Base-by-base conservation (phyloP, 1,140 invertebrate genomes). In the Bombus vancouverensis region DNA sequence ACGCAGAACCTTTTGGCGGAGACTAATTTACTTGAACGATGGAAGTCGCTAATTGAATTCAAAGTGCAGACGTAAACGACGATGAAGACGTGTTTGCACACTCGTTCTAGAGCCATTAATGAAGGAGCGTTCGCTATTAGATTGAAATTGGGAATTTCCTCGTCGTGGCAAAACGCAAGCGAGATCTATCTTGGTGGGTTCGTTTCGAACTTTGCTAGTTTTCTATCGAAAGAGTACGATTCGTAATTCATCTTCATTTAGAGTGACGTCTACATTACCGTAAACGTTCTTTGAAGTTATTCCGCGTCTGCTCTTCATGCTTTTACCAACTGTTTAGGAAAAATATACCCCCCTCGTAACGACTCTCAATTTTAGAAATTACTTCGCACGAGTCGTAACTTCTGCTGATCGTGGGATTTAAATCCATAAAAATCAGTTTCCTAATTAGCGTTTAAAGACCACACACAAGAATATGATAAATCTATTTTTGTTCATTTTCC, bases 181-280 rank as follows among this genome's bases (percentile, higher is more conserved):
- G 37, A 1, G 32, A 57, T 59, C 47, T 2, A 34, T 74, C 32
- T 62, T 12, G 13, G 5, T 15, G 73, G 34, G 57, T 75, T 75
- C 47, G 73, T 57, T 75, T 57, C 47, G 73, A 75, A 37, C 47
- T 57, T 75, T 75, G 32, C 44, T 10, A 5, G 10, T 75, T 34
- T 57, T 57, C 73, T 53, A 42, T 75, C 1, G 44, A 34, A 37
- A 37, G 15, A 37, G 18, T 37, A 53, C 44, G 32, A 53, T 75
- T 34, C 73, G 44, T 75, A 75, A 75, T 75, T 75, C 44, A 75
- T 75, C 73, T 53, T 53, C 73, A 57, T 75, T 57, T 34, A 25
- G 32, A 53, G 44, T 25, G 73, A 53, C 73, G 73, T 75, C 73
- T 71, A 28, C 68, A 71, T 71, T 39, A 37, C 18, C 18, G 42